A percentile compares a stretch with the other conserved stretches of the same genome.
Evolutionary conservation across 2,113 vertebrate species (phyloP).

Genomic region (Amazona vittata): DNA sequence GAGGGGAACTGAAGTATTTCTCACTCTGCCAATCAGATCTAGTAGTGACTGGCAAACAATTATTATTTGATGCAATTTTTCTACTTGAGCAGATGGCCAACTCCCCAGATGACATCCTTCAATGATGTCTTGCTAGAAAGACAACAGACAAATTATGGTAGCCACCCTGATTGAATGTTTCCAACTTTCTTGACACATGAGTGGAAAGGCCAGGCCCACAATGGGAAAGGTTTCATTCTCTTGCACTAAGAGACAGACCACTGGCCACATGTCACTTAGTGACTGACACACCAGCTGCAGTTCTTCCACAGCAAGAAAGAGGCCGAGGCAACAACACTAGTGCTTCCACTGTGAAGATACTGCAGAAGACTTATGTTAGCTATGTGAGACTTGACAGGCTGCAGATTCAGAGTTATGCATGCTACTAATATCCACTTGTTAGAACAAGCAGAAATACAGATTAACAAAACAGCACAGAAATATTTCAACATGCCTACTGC

Average conservation of each 20-base stretch:
- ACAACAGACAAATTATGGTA: background rate
- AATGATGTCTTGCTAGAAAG: background rate
- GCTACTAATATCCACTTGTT: background rate
- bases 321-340: background rate
- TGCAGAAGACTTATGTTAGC: background rate
- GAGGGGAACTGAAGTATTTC: background rate
- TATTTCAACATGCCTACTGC: background rate
- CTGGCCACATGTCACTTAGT: accelerated
- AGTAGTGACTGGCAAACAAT: background rate
- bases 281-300: background rate
- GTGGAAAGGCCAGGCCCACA: background rate
- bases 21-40: background rate
- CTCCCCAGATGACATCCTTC: background rate
- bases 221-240: background rate
- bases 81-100: background rate
- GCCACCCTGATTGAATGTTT: background rate
- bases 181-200: background rate
- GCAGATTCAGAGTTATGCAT: background rate
- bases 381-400: background rate
- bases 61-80: background rate
- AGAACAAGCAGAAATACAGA: background rate
- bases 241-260: background rate
- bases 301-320: background rate
- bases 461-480: background rate
- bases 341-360: background rate